These are phyloP conservation scores for Macrotus californicus DNA, from an alignment of 2,113 vertebrate genomes.

Conservation along the genomic window DNA sequence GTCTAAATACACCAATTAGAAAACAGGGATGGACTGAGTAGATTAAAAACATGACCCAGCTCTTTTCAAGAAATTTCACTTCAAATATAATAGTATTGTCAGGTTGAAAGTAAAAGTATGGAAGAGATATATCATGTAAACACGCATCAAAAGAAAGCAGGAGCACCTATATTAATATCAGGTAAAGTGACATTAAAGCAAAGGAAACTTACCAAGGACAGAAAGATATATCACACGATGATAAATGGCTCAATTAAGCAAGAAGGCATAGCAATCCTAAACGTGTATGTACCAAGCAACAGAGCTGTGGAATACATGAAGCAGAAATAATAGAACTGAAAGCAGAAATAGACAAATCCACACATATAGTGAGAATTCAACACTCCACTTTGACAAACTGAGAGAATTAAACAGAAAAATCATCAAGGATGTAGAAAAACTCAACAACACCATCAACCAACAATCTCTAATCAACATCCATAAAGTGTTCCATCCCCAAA, in stretches of 20 bases:
- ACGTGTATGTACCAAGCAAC: not conserved
- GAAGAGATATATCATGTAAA: not conserved
- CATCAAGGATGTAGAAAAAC: not conserved
- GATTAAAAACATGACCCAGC: not conserved
- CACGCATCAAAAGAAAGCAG: not conserved
- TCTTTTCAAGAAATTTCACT: not conserved
- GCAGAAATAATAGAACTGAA: not conserved
- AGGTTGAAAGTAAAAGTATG: not conserved
- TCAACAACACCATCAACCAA: not conserved
- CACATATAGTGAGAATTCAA: not conserved
- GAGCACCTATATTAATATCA: not conserved
- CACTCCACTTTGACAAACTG: not conserved
- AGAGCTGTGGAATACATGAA: not conserved
- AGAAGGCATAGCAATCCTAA: not conserved
- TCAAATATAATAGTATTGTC: not conserved
- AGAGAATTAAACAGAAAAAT: too few relatives aligned
- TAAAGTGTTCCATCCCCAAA: not conserved
- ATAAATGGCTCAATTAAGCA: not conserved
- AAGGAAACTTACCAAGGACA: not conserved
- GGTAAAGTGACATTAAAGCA: not conserved
- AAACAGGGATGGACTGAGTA: not conserved
- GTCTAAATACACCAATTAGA: not conserved
- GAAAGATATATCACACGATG: not conserved
- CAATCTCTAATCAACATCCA: not conserved
- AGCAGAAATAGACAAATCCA: not conserved